Base-by-base conservation (phyloP, 92 coral and sea anemone species). In the Isaurus tuberculatus region DNA sequence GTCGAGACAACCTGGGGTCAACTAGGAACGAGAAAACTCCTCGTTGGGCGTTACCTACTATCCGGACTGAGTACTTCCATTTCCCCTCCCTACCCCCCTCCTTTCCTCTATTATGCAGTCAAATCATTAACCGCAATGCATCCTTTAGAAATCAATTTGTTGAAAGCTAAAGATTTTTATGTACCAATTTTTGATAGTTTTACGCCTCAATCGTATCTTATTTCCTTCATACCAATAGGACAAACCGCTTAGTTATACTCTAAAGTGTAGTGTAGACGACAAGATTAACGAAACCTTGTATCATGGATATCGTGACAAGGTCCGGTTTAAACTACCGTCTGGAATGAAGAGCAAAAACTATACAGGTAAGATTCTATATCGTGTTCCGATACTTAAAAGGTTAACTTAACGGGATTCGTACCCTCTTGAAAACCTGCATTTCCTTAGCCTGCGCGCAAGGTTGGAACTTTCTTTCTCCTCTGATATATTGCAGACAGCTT, bases 221-320 rank as follows among this genome's bases (percentile, higher is more conserved):
- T 26, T 44, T 17, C 44, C 14, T 4, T 72, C 32, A 22, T 23
- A 19, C 25, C 34, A 0, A 26, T 70, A 77, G 82, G 26, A 58
- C 23, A 77, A n/a, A 15, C 82, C 82, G 3, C 31, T 77, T 42
- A 77, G 82, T 55, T 77, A 77, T 42, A 20, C 49, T 60, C 70
- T 77, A 31, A 77, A 77, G 19, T 58, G 58, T 31, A 77, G 33
- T 17, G 23, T 77, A 29, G 82, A 58, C 30, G 82, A 25, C 16
- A 16, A 72, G 78, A 43, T 77, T 4, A 23, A 58, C 5, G 70
- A 77, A 64, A 60, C 82, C 4, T 77, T 77, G 1, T 77, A 77
- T 42, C 70, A 77, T 17, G 82, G 82, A 19, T 77, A 14, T 42
- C 48, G 70, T 14, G 51, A 33, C 4, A 34, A 25, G 14, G 51